Evolutionary conservation across 2,888 invertebrate genomes (phyloP).

Genomic region (Drosophila mulleri): DNA sequence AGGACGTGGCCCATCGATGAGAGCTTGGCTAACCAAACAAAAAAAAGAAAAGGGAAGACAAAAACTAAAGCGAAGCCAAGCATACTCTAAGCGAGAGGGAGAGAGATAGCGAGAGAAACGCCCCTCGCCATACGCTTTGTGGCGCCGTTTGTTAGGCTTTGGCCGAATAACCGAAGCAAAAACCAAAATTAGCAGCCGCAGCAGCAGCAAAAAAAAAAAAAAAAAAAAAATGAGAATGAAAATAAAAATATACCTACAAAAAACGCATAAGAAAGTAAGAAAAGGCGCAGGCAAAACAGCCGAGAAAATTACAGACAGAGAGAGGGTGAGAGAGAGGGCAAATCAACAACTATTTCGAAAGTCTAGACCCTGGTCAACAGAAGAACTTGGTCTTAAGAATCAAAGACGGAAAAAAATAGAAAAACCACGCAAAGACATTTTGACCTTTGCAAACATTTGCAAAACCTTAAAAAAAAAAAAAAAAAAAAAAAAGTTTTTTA

Average conservation of each 20-base stretch:
- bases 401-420: neutral
- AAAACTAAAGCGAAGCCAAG: constrained; percentile 17
- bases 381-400: constrained; percentile 5
- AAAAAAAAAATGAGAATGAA: neutral
- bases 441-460: constrained; percentile 27
- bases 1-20: constrained; percentile 65
- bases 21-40: constrained; percentile 25
- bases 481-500: neutral
- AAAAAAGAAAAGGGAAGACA: constrained; percentile 2
- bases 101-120: constrained; percentile 28
- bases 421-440: constrained; percentile 7
- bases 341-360: constrained; percentile 42
- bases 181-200: constrained; percentile 76
- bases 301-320: constrained; percentile 4
- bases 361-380: neutral
- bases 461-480: constrained; percentile 1
- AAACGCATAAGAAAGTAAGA: constrained; percentile 26
- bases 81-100: neutral
- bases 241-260: neutral
- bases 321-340: constrained; percentile 31
- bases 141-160: constrained; percentile 70
- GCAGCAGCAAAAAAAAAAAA: constrained; percentile 34
- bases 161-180: constrained; percentile 61
- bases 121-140: constrained; percentile 68
- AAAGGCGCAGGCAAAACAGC: constrained; percentile 60